Conservation (phyloP, 1,140 invertebrate species). For the Lineus longissimus region DNA sequence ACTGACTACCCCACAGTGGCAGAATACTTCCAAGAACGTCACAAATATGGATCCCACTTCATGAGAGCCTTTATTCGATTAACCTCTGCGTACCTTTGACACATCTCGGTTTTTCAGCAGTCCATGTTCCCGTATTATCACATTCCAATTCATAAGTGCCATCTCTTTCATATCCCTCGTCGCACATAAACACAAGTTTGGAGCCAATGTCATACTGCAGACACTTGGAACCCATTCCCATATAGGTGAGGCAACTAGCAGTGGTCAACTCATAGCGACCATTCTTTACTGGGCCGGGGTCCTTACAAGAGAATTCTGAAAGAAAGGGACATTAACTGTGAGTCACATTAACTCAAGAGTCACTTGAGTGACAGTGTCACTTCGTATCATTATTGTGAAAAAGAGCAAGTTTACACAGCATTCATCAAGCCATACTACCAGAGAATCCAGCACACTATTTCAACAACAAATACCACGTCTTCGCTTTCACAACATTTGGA, state of each 20-base stretch:
- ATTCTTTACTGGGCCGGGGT: conserved; percentile 9
- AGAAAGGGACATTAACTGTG: background rate
- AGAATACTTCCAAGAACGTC: no score
- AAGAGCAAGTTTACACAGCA: no score
- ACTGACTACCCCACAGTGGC: no score
- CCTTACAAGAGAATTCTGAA: conserved; percentile 11
- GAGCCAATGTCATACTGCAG: conserved; percentile 23
- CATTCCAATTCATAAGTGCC: conserved; percentile 25
- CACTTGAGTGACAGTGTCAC: background rate
- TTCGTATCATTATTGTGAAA: no score
- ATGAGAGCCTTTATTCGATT: no score
- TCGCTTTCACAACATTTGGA: no score
- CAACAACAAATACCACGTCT: no score
- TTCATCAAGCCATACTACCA: no score
- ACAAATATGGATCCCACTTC: no score
- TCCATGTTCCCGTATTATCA: conserved; percentile 24
- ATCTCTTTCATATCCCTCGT: conserved; percentile 24
- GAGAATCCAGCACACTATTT: no score
- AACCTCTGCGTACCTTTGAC: no score
- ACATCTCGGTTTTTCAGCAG: conserved; percentile 28
- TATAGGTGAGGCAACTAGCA: background rate
- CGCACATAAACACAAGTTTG: conserved; percentile 31
- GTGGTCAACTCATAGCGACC: conserved; percentile 13
- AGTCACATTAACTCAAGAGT: background rate
- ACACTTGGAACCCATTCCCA: conserved; percentile 14